Percentiles rank a stretch among this genome's conserved stretches.
These are phyloP conservation scores for Actinia tenebrosa DNA, from an alignment of 64 coral and sea anemone genomes.

Conservation along the genomic window DNA sequence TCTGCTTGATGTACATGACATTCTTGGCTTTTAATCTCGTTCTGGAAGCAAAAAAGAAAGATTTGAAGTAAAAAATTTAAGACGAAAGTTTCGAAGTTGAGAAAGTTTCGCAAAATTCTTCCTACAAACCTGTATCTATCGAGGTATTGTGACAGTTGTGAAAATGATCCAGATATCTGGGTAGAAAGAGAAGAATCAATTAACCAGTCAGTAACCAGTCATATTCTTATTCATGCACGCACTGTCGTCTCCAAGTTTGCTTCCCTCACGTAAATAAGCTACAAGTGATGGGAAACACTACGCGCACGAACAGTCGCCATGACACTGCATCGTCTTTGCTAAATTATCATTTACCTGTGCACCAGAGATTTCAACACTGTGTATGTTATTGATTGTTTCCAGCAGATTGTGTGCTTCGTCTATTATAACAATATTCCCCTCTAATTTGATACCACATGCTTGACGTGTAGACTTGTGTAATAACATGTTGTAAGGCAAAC, in stretches of 20 bases:
- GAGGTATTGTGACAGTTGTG: conserved; percentile 86
- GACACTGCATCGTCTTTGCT: no score
- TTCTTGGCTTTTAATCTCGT: conserved; percentile 88
- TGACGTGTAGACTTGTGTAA: conserved; percentile 86
- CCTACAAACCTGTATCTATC: conserved; percentile 82
- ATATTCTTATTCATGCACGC: no score
- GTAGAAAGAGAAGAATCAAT: neutral
- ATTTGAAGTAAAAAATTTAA: neutral
- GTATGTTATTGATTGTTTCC: conserved; percentile 88
- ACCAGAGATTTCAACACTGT: conserved; percentile 79
- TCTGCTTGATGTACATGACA: conserved; percentile 94
- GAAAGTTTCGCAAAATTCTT: no score
- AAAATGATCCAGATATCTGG: conserved; percentile 76
- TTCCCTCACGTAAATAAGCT: no score
- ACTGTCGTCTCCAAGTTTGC: no score
- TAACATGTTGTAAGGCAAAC: conserved; percentile 93
- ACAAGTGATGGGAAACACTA: no score
- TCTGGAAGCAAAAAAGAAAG: conserved; percentile 26
- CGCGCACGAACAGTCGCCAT: no score
- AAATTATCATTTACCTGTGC: conserved; percentile 47
- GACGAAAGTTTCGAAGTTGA: no score
- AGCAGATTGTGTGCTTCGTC: conserved; percentile 97
- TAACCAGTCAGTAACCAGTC: no score
- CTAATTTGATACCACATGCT: conserved; percentile 84
- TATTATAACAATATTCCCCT: conserved; percentile 80